Percentiles rank a stretch among this genome's conserved stretches.
Evolutionary conservation across 2,888 invertebrate species (phyloP).

Genomic region (Bombylius major): DNA sequence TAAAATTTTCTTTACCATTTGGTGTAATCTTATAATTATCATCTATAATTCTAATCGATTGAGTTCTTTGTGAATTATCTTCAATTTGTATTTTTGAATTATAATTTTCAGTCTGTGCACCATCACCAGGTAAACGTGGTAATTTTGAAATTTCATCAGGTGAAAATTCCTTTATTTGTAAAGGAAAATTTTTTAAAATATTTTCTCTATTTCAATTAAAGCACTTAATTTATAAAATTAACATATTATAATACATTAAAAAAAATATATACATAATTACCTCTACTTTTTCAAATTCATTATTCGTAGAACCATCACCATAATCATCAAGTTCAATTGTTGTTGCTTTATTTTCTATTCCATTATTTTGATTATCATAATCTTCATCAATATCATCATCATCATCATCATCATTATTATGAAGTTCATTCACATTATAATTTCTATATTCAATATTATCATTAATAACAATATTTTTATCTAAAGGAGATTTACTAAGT

Average conservation of each 20-base stretch:
- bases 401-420: constrained; percentile 8
- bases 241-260: too few species aligned
- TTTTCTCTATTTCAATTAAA: background rate
- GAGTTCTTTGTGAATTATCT: constrained; percentile 26
- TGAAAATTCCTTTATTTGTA: constrained; percentile 14
- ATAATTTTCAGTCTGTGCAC: constrained; percentile 28
- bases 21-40: constrained; percentile 24
- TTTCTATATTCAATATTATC: background rate
- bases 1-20: constrained; percentile 32
- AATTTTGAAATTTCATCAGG: constrained; percentile 31
- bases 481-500: constrained; percentile 1
- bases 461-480: background rate
- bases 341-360: constrained; percentile 16
- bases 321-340: constrained; percentile 16
- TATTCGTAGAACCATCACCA: constrained; percentile 8
- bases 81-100: constrained; percentile 19
- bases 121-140: constrained; percentile 33
- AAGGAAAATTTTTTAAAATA: background rate
- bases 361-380: constrained; percentile 4
- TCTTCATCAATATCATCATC: constrained; percentile 5
- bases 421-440: background rate
- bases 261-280: constrained; percentile 16
- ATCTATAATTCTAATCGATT: constrained; percentile 34
- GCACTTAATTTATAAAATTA: background rate
- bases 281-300: constrained; percentile 20